Percentiles rank a stretch among this genome's conserved stretches.
Conservation (phyloP, 2,888 invertebrate species). For the Tupiocoris notatus region DNA sequence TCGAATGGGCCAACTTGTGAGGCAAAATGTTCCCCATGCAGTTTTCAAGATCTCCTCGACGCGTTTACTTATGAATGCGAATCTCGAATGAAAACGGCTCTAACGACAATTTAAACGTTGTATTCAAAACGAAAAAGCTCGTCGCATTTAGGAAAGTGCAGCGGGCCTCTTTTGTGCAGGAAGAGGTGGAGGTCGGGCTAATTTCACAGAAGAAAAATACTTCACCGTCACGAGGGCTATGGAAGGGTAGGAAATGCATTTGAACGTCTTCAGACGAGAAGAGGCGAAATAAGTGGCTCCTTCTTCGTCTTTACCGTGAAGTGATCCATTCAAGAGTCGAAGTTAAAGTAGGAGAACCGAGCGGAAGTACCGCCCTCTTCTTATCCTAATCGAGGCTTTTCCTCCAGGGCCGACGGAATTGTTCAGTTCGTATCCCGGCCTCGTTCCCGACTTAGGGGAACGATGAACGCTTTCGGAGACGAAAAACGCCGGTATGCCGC, state of each 20-base stretch:
- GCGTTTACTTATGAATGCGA: not conserved
- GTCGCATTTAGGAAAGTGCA: not conserved
- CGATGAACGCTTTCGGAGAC: not conserved
- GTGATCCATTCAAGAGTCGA: constrained; percentile 38
- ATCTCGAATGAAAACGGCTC: not conserved
- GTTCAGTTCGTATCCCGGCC: not conserved
- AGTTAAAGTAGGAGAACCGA: not conserved
- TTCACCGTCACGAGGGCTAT: not conserved
- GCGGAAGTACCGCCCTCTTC: not conserved
- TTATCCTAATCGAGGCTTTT: not conserved
- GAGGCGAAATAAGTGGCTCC: constrained; percentile 33
- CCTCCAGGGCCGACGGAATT: not conserved
- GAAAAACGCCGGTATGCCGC: not conserved
- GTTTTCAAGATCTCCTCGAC: no score
- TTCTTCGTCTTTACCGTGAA: constrained; percentile 9
- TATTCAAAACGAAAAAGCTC: not conserved
- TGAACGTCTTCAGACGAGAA: constrained; percentile 31
- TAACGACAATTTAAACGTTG: not conserved
- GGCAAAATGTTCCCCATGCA: no score
- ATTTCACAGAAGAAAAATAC: not conserved
- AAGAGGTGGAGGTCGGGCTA: not conserved
- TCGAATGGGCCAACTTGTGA: no score
- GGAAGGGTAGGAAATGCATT: constrained; percentile 28
- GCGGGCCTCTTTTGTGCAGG: not conserved
- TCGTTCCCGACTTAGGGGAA: not conserved